A percentile compares a stretch with the other conserved stretches of the same genome.
phyloP scores from a whole-genome alignment of 2,797 vertebrate genomes.

The Tangara arthus region DNA sequence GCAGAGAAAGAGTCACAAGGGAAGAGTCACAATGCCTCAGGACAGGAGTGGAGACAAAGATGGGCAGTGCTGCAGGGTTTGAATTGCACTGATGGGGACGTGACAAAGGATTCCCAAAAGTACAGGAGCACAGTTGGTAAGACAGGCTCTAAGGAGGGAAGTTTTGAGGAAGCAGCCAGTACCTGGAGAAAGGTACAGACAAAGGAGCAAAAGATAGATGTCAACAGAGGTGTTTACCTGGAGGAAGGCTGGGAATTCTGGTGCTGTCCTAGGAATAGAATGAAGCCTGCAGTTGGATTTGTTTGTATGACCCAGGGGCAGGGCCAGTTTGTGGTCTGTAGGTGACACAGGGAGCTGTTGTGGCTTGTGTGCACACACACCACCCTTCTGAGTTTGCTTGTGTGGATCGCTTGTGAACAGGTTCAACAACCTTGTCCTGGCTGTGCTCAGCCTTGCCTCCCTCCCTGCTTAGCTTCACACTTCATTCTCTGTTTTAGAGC shows the following conservation, averaged over 20 bases:
- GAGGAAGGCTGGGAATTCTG: not conserved
- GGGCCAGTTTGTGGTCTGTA: not conserved
- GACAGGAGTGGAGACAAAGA: not conserved
- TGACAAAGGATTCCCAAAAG: not conserved
- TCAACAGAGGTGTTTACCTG: not conserved
- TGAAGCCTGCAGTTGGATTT: not conserved
- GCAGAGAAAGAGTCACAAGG: not conserved
- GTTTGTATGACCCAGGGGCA: not conserved
- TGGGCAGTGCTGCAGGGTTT: not conserved
- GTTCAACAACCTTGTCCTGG: not conserved
- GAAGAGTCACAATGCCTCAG: not conserved
- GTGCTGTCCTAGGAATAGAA: not conserved
- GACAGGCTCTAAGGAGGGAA: not conserved
- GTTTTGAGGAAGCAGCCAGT: not conserved
- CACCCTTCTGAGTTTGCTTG: not conserved
- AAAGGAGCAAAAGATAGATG: not conserved
- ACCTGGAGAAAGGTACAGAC: not conserved
- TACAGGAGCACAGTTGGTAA: not conserved
- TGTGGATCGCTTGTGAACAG: not conserved
- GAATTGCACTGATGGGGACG: not conserved
- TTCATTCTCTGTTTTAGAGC: not conserved
- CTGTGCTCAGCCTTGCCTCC: not conserved
- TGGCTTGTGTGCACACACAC: fast-evolving
- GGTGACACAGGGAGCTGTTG: not conserved
- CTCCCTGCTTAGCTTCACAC: not conserved